These are phyloP conservation scores for Brachyalestes nurse DNA, from an alignment of 2,797 vertebrate genomes.

Conservation along the genomic window DNA sequence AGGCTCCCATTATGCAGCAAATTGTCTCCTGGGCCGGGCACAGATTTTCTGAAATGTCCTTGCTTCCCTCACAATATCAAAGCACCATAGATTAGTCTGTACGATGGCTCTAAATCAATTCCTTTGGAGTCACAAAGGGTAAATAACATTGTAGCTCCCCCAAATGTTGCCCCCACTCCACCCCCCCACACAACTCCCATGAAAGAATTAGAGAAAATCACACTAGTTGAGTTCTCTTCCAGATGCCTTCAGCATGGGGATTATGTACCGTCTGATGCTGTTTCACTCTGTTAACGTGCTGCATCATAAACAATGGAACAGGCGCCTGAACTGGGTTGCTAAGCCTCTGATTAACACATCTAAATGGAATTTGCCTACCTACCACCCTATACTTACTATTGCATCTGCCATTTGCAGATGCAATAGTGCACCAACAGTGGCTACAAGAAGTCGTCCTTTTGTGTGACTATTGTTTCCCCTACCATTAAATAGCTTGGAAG, in stretches of 20 bases:
- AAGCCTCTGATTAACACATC: constrained; percentile 53
- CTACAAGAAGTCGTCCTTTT: no score
- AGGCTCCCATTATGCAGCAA: constrained; percentile 55
- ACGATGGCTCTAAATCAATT: constrained; percentile 61
- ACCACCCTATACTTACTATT: constrained; percentile 2
- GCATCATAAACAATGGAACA: constrained; percentile 65
- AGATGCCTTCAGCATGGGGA: constrained; percentile 31
- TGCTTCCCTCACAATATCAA: constrained; percentile 43
- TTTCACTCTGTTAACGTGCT: constrained; percentile 45
- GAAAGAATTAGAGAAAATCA: constrained; percentile 54
- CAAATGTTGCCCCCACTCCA: background rate
- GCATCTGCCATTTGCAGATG: background rate
- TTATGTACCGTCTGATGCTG: constrained; percentile 45
- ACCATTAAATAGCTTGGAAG: no score
- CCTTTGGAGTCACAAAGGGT: constrained; percentile 60
- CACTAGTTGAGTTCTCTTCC: constrained; percentile 48
- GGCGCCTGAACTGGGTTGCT: constrained; percentile 50
- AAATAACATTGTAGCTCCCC: constrained; percentile 27
- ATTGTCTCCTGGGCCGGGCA: constrained; percentile 45
- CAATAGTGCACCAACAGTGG: no score
- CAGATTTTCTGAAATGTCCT: constrained; percentile 48
- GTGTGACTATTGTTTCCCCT: no score
- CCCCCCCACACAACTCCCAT: constrained; percentile 9
- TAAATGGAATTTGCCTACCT: constrained; percentile 52
- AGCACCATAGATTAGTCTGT: constrained; percentile 47